Evolutionary conservation across 1,140 invertebrate species (phyloP).

Genomic region (Batillaria attramentaria): DNA sequence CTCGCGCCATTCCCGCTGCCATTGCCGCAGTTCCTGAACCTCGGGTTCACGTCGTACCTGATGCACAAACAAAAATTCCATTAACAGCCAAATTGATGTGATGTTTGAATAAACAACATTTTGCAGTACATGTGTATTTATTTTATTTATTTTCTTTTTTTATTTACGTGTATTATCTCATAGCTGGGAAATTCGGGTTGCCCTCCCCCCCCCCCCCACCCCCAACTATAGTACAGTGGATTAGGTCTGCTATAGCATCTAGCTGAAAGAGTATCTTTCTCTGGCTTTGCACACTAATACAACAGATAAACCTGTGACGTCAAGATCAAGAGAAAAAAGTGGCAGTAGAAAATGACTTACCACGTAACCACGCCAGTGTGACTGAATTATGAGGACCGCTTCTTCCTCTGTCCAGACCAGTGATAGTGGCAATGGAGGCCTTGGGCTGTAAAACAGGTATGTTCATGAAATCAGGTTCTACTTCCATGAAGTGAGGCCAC

Average conservation of each 20-base stretch:
- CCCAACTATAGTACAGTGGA: too few species aligned
- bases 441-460: constrained; percentile 68
- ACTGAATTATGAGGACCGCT: constrained; percentile 69
- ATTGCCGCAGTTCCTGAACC: constrained; percentile 69
- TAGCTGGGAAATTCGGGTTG: too few species aligned
- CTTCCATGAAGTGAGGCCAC: too few species aligned
- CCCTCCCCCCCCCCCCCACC: too few species aligned
- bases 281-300: neutral
- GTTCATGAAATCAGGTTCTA: too few species aligned
- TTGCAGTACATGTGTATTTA: neutral
- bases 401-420: constrained; percentile 71
- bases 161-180: constrained; percentile 4
- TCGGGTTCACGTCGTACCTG: constrained; percentile 67
- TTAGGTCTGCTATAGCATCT: too few species aligned
- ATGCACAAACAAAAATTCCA: constrained; percentile 7
- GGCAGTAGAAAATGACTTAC: constrained; percentile 42
- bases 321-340: neutral
- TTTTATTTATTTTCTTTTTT: neutral
- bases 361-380: constrained; percentile 69
- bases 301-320: neutral
- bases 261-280: neutral
- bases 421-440: constrained; percentile 69
- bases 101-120: neutral
- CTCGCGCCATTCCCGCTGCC: constrained; percentile 71
- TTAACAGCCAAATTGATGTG: neutral